Percentiles rank a stretch among this genome's conserved stretches.
Conservation (phyloP, 2,113 vertebrate species). For the Cavia aperea region DNA sequence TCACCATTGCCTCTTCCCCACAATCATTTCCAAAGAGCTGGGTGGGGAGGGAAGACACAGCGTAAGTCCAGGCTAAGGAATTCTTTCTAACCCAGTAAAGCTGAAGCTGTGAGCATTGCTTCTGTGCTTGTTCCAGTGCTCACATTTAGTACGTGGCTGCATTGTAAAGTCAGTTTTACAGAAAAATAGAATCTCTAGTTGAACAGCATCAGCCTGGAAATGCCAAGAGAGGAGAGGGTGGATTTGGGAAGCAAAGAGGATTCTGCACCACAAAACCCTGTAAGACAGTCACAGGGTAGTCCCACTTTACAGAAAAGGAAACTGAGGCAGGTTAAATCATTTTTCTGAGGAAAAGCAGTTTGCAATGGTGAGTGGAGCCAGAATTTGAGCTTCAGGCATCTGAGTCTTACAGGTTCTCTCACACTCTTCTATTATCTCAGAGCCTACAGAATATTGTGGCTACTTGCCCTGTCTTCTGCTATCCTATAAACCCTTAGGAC, state of each 20-base stretch:
- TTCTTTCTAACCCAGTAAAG: neutral
- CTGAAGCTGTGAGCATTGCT: neutral
- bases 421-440: neutral
- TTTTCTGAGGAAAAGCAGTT: neutral
- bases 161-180: neutral
- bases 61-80: neutral
- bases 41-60: neutral
- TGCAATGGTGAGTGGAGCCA: neutral
- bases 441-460: neutral
- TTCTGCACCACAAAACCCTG: neutral
- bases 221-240: constrained; percentile 6
- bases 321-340: neutral
- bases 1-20: neutral
- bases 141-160: neutral
- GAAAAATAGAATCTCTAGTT: neutral
- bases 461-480: neutral
- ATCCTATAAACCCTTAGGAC: neutral
- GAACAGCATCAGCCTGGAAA: neutral
- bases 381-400: neutral
- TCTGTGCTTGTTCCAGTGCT: neutral
- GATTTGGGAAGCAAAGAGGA: neutral
- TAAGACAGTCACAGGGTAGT: neutral
- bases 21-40: neutral
- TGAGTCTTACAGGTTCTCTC: neutral
- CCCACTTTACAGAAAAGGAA: neutral